These are phyloP conservation scores for Timema podura DNA, from an alignment of 2,888 invertebrate species.

Conservation along the genomic window DNA sequence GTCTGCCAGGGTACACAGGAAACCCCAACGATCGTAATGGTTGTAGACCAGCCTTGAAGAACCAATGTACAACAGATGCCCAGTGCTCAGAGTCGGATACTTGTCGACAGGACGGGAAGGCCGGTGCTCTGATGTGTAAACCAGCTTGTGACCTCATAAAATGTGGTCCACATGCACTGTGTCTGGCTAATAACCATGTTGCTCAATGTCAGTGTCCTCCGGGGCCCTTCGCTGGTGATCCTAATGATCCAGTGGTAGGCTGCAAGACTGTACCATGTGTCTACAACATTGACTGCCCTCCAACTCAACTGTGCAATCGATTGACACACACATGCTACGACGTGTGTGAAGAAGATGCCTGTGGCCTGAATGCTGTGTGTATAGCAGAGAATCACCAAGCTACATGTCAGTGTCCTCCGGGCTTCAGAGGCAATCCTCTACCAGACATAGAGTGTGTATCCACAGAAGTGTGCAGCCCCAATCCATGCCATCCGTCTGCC, in stretches of 20 bases:
- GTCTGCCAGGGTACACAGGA: slow-evolving; percentile 76
- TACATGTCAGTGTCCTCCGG: slow-evolving; percentile 81
- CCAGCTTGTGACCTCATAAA: slow-evolving; percentile 71
- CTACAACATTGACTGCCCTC: slow-evolving; percentile 78
- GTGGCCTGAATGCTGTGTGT: slow-evolving; percentile 84
- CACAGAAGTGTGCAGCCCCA: slow-evolving; percentile 67
- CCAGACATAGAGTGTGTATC: slow-evolving; percentile 77
- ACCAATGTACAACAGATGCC: slow-evolving; percentile 73
- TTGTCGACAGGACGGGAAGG: slow-evolving; percentile 58
- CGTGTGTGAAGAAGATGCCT: slow-evolving; percentile 76
- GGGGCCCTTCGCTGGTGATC: slow-evolving; percentile 82
- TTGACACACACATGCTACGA: slow-evolving; percentile 76
- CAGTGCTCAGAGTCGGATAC: slow-evolving; percentile 81
- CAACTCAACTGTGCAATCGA: slow-evolving; percentile 75
- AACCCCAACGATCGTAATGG: slow-evolving; percentile 88
- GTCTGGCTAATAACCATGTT: slow-evolving; percentile 84
- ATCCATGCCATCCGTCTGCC: slow-evolving; percentile 77
- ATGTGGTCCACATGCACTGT: slow-evolving; percentile 84
- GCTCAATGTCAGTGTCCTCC: slow-evolving; percentile 87
- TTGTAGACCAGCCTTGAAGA: slow-evolving; percentile 67
- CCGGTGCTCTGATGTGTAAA: slow-evolving; percentile 62
- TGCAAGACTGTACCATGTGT: slow-evolving; percentile 80
- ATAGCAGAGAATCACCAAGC: slow-evolving; percentile 79
- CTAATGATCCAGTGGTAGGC: slow-evolving; percentile 68
- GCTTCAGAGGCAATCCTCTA: slow-evolving; percentile 73